Evolutionary conservation across 2,888 invertebrate species (phyloP).

Genomic region (Tenthredo mesomela): DNA sequence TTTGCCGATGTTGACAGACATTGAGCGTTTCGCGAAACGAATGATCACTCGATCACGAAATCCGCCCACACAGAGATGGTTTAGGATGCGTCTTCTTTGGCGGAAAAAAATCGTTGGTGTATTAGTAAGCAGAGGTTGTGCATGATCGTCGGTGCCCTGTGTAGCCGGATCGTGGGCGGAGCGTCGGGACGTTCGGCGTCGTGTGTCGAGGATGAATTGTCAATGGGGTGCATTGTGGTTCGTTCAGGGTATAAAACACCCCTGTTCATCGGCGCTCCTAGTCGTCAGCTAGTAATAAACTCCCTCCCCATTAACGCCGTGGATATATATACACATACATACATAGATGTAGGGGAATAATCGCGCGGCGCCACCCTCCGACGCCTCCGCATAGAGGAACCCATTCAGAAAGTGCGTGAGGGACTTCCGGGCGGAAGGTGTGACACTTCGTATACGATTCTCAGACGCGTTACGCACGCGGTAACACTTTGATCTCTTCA

Average conservation of each 20-base stretch:
- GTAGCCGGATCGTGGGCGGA: slow-evolving; percentile 76
- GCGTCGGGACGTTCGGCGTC: slow-evolving; percentile 73
- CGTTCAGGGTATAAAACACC: slow-evolving; percentile 46
- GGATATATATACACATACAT: background rate
- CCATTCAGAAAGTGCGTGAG: slow-evolving; percentile 34
- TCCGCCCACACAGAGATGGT: background rate
- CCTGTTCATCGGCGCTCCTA: background rate
- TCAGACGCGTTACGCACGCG: slow-evolving; percentile 16
- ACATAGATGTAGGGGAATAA: background rate
- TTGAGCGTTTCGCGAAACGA: background rate
- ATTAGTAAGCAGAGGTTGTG: background rate
- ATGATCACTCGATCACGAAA: background rate
- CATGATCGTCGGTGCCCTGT: slow-evolving; percentile 61
- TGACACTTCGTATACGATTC: background rate
- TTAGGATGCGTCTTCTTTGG: slow-evolving; percentile 13
- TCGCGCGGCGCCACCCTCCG: slow-evolving; percentile 44
- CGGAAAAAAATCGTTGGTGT: background rate
- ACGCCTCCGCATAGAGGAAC: slow-evolving; percentile 42
- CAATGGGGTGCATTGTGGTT: slow-evolving; percentile 50
- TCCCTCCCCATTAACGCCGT: slow-evolving; percentile 44
- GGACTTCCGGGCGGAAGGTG: slow-evolving; percentile 47
- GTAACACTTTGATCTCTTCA: slow-evolving; percentile 14
- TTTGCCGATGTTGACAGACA: background rate
- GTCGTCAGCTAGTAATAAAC: slow-evolving; percentile 44
- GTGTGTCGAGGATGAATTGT: slow-evolving; percentile 65